Percentiles rank a stretch among this genome's conserved stretches.
Evolutionary conservation across 1,140 invertebrate species (phyloP).

Genomic region (Nixonia krombeini): DNA sequence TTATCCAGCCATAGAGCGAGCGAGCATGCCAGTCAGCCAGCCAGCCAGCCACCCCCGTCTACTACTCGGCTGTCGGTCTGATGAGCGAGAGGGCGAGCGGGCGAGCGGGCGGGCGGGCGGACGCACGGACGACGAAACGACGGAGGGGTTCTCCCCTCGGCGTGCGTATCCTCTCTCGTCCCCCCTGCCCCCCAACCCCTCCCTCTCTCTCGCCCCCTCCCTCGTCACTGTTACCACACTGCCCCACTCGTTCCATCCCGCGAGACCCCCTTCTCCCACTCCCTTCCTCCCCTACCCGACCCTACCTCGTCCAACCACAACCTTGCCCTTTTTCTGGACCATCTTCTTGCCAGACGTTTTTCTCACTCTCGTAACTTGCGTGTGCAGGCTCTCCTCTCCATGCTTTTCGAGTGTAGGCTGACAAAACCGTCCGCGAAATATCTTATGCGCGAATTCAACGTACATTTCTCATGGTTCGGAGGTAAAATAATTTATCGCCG

Average conservation of each 20-base stretch:
- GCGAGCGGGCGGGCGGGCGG: constrained; percentile 17
- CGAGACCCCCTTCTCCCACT: constrained; percentile 9
- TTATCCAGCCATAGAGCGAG: no score
- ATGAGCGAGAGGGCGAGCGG: constrained; percentile 43
- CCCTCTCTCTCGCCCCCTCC: neutral
- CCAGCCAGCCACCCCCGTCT: constrained; percentile 28
- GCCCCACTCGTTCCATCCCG: no score
- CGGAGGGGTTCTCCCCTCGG: constrained; percentile 35
- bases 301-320: constrained; percentile 30
- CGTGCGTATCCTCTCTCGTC: constrained; percentile 19
- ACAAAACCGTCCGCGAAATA: no score
- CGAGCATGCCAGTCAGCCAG: no score
- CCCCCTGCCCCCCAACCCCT: no score
- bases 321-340: constrained; percentile 13
- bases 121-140: constrained; percentile 23
- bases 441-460: no score
- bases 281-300: neutral
- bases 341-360: constrained; percentile 16
- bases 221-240: neutral
- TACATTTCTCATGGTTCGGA: no score
- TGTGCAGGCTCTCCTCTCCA: no score
- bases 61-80: constrained; percentile 16
- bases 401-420: no score
- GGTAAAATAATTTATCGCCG: no score
- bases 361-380: constrained; percentile 3